phyloP scores from a whole-genome alignment of 2,113 vertebrate genomes.

The Calonectris borealis region DNA sequence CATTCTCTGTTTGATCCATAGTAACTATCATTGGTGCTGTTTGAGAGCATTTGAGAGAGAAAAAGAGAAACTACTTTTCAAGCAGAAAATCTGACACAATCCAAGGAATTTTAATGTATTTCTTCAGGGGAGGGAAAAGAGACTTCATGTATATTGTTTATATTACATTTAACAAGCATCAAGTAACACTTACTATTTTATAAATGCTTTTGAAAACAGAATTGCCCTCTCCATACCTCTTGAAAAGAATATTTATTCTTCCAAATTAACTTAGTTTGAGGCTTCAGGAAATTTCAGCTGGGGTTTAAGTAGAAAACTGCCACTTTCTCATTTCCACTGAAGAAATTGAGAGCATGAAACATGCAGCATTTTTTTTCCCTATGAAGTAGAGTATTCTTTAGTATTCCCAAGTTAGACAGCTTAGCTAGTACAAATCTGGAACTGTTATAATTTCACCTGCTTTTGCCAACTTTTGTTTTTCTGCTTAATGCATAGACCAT shows the following conservation, averaged over 20 bases:
- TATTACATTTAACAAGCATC: not conserved
- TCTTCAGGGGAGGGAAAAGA: not conserved
- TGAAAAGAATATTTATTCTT: not conserved
- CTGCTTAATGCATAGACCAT: not conserved
- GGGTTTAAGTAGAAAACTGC: not conserved
- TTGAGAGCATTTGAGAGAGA: not conserved
- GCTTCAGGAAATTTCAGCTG: not conserved
- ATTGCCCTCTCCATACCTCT: not conserved
- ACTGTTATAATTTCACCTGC: not conserved
- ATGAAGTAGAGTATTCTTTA: not conserved
- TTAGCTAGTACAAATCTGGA: not conserved
- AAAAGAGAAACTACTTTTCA: not conserved
- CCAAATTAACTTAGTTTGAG: not conserved
- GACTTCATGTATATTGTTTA: not conserved
- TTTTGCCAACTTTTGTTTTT: not conserved
- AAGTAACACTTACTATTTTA: not conserved
- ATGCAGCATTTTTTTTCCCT: fast-evolving
- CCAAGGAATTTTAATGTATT: not conserved
- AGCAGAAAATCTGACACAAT: not conserved
- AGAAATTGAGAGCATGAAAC: not conserved
- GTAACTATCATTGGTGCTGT: not conserved
- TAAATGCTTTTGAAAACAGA: not conserved
- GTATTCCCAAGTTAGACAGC: not conserved
- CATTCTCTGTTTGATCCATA: not conserved
- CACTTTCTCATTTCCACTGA: not conserved